Evolutionary conservation across 1,140 invertebrate genomes (phyloP).

Genomic region (Heliconius hewitsoni): DNA sequence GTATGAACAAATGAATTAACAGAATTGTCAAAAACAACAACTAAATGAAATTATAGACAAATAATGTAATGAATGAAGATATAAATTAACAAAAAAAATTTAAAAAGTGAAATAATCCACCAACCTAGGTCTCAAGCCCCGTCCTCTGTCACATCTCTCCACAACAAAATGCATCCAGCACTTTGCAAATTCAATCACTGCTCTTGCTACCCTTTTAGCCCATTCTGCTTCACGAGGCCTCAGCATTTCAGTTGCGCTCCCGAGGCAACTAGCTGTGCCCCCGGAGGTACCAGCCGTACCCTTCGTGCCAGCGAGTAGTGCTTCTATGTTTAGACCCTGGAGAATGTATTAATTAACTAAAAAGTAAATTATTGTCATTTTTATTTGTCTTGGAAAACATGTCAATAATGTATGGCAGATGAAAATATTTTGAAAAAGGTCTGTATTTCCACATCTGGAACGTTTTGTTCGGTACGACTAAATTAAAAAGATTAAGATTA

Average conservation of each 20-base stretch:
- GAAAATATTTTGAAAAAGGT: too few species aligned
- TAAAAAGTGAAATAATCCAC: background rate
- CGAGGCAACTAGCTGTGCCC: constrained; percentile 1
- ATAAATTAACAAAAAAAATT: background rate
- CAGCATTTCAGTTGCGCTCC: background rate
- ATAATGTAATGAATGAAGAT: background rate
- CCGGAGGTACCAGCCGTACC: background rate
- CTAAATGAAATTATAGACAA: too few species aligned
- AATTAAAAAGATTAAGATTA: too few species aligned
- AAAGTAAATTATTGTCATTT: too few species aligned
- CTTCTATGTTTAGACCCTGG: constrained; percentile 46
- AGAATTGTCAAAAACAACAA: too few species aligned
- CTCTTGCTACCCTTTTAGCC: constrained; percentile 57
- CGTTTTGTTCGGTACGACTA: too few species aligned
- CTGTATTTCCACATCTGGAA: too few species aligned
- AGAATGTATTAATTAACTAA: background rate
- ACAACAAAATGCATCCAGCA: constrained; percentile 94
- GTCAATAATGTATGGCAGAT: too few species aligned
- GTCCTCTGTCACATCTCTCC: constrained; percentile 90
- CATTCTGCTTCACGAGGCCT: constrained; percentile 49
- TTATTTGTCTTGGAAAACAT: too few species aligned
- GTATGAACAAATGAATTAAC: too few species aligned
- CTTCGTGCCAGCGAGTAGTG: constrained; percentile 44
- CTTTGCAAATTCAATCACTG: constrained; percentile 88
- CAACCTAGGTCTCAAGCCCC: constrained; percentile 88